A percentile compares a stretch with the other conserved stretches of the same genome.
Evolutionary conservation across 1,140 invertebrate genomes (phyloP).

Genomic region (Aleiodes sp.): DNA sequence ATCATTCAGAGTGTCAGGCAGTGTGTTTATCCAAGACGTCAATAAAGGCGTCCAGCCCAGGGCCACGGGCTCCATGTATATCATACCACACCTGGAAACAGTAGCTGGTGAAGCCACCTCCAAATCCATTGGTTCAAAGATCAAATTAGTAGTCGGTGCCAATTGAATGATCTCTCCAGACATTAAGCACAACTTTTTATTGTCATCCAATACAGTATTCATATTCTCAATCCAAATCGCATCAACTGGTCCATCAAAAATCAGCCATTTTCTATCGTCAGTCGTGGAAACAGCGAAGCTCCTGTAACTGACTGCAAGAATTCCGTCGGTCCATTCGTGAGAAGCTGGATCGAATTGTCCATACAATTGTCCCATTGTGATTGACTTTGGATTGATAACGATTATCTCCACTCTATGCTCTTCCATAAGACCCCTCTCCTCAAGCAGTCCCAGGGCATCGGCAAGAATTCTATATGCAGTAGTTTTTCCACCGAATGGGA

Average conservation of each 20-base stretch:
- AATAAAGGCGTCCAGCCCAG: slow-evolving; percentile 78
- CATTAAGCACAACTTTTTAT: slow-evolving; percentile 89
- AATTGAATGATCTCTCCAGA: slow-evolving; percentile 92
- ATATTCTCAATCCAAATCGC: slow-evolving; percentile 96
- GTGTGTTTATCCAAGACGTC: slow-evolving; percentile 84
- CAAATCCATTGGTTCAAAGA: slow-evolving; percentile 91
- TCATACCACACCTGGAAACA: slow-evolving; percentile 82
- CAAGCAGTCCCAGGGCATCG: slow-evolving; percentile 65
- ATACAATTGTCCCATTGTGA: slow-evolving; percentile 89
- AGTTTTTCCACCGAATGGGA: slow-evolving; percentile 85
- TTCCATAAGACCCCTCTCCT: slow-evolving; percentile 51
- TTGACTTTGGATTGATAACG: slow-evolving; percentile 87
- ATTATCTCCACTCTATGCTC: slow-evolving; percentile 71
- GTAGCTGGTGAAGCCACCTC: slow-evolving; percentile 89
- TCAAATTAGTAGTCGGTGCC: slow-evolving; percentile 81
- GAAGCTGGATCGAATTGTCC: slow-evolving; percentile 86
- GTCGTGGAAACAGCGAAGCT: slow-evolving; percentile 71
- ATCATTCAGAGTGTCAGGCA: slow-evolving; percentile 74
- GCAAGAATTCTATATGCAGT: slow-evolving; percentile 47
- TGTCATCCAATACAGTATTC: slow-evolving; percentile 93
- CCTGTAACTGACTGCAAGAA: slow-evolving; percentile 78
- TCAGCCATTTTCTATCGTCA: slow-evolving; percentile 82
- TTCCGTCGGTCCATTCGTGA: slow-evolving; percentile 89
- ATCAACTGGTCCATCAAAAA: slow-evolving; percentile 92
- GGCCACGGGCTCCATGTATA: slow-evolving; percentile 86